Conservation (phyloP, 2,888 invertebrate species). For the Ormyrus thymus region DNA sequence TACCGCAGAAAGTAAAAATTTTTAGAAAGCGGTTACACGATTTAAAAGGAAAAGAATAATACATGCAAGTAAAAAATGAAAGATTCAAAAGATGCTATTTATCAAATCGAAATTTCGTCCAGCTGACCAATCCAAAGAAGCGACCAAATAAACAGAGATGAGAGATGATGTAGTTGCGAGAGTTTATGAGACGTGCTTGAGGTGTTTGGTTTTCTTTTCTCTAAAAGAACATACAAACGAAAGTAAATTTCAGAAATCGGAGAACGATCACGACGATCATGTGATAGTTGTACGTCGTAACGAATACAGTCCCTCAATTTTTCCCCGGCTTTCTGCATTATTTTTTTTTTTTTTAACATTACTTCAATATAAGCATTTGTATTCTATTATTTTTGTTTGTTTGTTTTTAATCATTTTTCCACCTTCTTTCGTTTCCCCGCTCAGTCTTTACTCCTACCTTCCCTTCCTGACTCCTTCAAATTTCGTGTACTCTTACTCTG, state of each 20-base stretch:
- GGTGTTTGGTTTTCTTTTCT: conserved; percentile 61
- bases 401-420: conserved; percentile 55
- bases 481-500: conserved; percentile 44
- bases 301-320: conserved; percentile 60
- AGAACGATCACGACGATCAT: conserved; percentile 65
- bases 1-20: conserved; percentile 25
- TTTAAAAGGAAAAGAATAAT: conserved; percentile 41
- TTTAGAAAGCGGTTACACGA: conserved; percentile 11
- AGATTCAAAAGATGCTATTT: conserved; percentile 58
- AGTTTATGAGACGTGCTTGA: conserved; percentile 66
- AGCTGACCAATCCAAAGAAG: conserved; percentile 75
- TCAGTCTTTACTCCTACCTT: conserved; percentile 15
- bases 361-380: conserved; percentile 45
- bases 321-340: conserved; percentile 30
- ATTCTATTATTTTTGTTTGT: conserved; percentile 54
- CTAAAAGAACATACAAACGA: conserved; percentile 29
- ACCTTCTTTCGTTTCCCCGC: conserved; percentile 55
- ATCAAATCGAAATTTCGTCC: conserved; percentile 68
- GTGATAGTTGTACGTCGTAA: conserved; percentile 68
- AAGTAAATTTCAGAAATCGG: conserved; percentile 34
- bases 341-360: conserved; percentile 46
- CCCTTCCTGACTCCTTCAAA: conserved; percentile 24
- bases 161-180: conserved; percentile 70
- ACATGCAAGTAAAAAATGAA: conserved; percentile 27
- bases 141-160: conserved; percentile 72